These are phyloP conservation scores for Cinclus cinclus DNA, from an alignment of 2,113 vertebrate species.

Conservation along the genomic window DNA sequence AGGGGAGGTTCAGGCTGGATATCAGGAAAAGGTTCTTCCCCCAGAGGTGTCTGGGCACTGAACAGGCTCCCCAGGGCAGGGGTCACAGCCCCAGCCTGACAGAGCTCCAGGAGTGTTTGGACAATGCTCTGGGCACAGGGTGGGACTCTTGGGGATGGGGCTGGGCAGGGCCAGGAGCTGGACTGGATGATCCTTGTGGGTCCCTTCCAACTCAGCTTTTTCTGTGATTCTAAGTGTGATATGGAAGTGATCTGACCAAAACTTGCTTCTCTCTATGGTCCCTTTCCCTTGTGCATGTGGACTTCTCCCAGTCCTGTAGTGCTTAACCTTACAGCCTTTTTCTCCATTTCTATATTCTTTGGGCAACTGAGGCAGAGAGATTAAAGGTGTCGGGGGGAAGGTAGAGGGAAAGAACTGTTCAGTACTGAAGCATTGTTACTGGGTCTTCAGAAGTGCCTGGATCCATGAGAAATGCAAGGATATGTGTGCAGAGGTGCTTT, in stretches of 20 bases:
- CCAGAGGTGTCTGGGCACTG: background rate
- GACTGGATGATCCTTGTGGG: accelerated
- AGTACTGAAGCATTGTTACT: background rate
- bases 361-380: background rate
- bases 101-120: background rate
- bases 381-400: background rate
- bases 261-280: background rate
- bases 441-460: background rate
- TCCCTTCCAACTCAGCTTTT: too few relatives aligned
- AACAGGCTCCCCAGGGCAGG: background rate
- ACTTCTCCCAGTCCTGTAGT: background rate
- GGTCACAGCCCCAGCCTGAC: background rate
- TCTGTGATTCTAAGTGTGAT: background rate
- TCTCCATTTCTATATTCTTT: background rate
- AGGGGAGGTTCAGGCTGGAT: background rate
- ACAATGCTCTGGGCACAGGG: background rate
- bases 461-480: background rate
- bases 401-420: background rate
- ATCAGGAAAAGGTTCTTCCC: background rate
- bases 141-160: background rate
- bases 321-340: background rate
- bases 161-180: background rate
- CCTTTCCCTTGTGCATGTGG: background rate
- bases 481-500: background rate
- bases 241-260: background rate